These are phyloP conservation scores for Drosophila anomelani DNA, from an alignment of 2,888 invertebrate genomes.

Conservation along the genomic window DNA sequence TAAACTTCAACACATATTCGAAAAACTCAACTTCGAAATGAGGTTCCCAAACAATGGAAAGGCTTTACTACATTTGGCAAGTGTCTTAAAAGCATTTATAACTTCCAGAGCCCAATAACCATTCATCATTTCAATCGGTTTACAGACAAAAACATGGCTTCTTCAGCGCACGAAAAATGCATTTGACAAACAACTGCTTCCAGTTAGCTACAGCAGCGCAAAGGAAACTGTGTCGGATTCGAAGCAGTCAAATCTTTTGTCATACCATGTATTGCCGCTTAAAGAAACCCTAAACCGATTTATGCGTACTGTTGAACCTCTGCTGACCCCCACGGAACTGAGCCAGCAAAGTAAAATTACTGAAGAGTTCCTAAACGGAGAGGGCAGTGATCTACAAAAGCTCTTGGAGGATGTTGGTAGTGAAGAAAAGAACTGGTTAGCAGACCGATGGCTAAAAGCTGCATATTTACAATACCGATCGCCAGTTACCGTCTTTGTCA, in stretches of 20 bases:
- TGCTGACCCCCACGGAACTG: conserved; percentile 90
- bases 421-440: conserved; percentile 92
- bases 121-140: neutral
- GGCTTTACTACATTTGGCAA: conserved; percentile 68
- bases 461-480: conserved; percentile 94
- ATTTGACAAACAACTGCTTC: conserved; percentile 18
- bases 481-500: conserved; percentile 93
- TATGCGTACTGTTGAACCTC: conserved; percentile 90
- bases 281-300: conserved; percentile 91
- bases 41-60: conserved; percentile 41
- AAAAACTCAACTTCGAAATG: conserved; percentile 45
- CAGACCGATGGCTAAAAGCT: conserved; percentile 94
- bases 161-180: conserved; percentile 38
- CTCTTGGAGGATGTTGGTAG: conserved; percentile 89
- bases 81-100: neutral
- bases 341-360: conserved; percentile 88
- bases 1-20: neutral
- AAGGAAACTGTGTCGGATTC: neutral
- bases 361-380: conserved; percentile 74
- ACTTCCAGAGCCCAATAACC: neutral
- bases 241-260: conserved; percentile 87
- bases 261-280: conserved; percentile 92
- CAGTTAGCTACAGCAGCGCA: conserved; percentile 40
- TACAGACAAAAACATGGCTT: conserved; percentile 57
- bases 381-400: conserved; percentile 85